Base-by-base conservation (phyloP, 2,888 invertebrate species). In the Drosophila neotestacea region DNA sequence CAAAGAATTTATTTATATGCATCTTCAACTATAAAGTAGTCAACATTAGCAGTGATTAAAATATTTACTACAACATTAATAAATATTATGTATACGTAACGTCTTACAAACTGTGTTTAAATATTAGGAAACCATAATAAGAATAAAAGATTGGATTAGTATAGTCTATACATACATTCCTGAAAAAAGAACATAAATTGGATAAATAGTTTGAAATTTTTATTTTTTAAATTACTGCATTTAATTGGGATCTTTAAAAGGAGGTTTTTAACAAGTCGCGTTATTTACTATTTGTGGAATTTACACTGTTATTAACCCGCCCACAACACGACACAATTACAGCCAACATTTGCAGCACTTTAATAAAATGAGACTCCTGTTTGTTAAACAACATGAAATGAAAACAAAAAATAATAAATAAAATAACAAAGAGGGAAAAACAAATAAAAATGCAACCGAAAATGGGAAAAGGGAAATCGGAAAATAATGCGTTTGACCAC, bases 401-500 rank as follows among this genome's bases (percentile, higher is more conserved):
- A 52, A 58, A 56, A 46, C 32, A 41, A 56, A 47, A 22, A 61
- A 16, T 11, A 59, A 52, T 51, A 65, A 60, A 60, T 41, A 61
- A 60, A 60, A 48, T 11, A 60, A 59, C 27, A 60, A 47, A 32
- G 27, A 27, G 13, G 7, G 46, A 22, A 4, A 28, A 4, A 38
- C 30, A 22, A 42, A 41, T 5, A 63, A 47, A 41, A 42, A 36
- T 27, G 4, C 6, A 11, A 44, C 10, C 9, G 13, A 28, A 51
- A 56, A 42, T 10, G 38, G 56, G 7, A 61, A 47, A 59, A 44
- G 41, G 48, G 66, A 70, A 78, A 76, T 79, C 69, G 81, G 68
- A 77, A 85, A 87, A 82, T 85, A 85, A 85, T 87, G 77, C 83
- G 70, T 85, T 79, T 79, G 76, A 85, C 85, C 85, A 79, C 85